phyloP scores from a whole-genome alignment of 2,113 vertebrate genomes.

The Cebidichthys violaceus region DNA sequence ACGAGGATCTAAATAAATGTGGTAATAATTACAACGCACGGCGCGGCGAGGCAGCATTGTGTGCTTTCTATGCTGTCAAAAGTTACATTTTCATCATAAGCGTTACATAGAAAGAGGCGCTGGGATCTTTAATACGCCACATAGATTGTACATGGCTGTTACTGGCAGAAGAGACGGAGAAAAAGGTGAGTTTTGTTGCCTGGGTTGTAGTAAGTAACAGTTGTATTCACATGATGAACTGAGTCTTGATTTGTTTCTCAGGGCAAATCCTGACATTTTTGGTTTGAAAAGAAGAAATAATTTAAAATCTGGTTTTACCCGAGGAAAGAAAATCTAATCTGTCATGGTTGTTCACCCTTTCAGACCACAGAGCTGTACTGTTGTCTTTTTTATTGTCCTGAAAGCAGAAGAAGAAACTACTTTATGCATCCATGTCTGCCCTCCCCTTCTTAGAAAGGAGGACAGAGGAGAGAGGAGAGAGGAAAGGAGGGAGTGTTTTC shows the following conservation, averaged over 20 bases:
- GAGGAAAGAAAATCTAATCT: slow-evolving; percentile 8
- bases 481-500: slow-evolving; percentile 9
- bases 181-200: slow-evolving; percentile 12
- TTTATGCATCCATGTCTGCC: slow-evolving; percentile 23
- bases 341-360: slow-evolving; percentile 23
- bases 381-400: slow-evolving; percentile 34
- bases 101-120: neutral
- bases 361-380: slow-evolving; percentile 49
- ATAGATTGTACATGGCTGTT: neutral
- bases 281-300: slow-evolving; percentile 42
- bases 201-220: slow-evolving; percentile 2
- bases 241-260: slow-evolving; percentile 38
- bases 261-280: slow-evolving; percentile 25
- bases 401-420: neutral
- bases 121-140: neutral
- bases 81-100: neutral
- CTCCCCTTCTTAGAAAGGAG: neutral
- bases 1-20: slow-evolving; percentile 19
- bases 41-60: neutral
- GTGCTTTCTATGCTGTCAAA: neutral
- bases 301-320: slow-evolving; percentile 40
- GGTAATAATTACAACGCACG: slow-evolving; percentile 16
- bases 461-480: neutral
- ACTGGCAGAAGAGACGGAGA: neutral
- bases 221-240: neutral